Evolutionary conservation across 1,140 invertebrate genomes (phyloP), one percentile per base, ranked within the genome.

Genomic region (Lepidostoma basale): DNA sequence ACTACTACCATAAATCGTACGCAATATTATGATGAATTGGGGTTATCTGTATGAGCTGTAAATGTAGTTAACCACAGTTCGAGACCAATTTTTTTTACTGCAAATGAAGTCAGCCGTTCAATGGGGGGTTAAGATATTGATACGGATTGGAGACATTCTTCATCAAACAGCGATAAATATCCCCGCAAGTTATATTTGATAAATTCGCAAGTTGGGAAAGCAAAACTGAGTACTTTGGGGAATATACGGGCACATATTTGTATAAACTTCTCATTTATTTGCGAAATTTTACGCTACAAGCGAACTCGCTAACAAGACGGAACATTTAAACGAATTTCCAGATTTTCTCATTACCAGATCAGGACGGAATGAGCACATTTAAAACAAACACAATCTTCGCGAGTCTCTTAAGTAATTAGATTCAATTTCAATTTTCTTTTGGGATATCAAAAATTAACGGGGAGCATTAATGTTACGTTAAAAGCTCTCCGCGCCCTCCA

Each of bases 401-500:
- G 14, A 59, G 54, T 36, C 54, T 59, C 54, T 59, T 39, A 45
- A 45, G 59, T 63, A 52, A 63, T 49, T 23, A 52, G 45, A 52
- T 63, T 63, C 39, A 52, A 47, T 63, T 63, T 63, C 45, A 52
- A 63, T 63, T 63, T 52, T 36, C 25, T 63, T 42, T 49, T 18
- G 42, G 25, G 62, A 65, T 65, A 70, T 70, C 65, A 70, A 70
- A 67, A 63, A 70, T 67, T 63, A 67, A 70, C 59, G 64, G 59
- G 40, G 45, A 70, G 58, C 62, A 70, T 66, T 66, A 65, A 56
- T 36, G 62, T 49, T 23, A 42, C 67, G 58, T 44, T 67, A 70
- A 71, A 71, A 71, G 65, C 60, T 26, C 20, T 14, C 33, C 54
- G 9, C 18, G 4, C 22, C 9, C 33, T 18, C 16, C 54, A 59